Evolutionary conservation across 2,888 invertebrate genomes (phyloP).

Genomic region (Muscina levida): DNA sequence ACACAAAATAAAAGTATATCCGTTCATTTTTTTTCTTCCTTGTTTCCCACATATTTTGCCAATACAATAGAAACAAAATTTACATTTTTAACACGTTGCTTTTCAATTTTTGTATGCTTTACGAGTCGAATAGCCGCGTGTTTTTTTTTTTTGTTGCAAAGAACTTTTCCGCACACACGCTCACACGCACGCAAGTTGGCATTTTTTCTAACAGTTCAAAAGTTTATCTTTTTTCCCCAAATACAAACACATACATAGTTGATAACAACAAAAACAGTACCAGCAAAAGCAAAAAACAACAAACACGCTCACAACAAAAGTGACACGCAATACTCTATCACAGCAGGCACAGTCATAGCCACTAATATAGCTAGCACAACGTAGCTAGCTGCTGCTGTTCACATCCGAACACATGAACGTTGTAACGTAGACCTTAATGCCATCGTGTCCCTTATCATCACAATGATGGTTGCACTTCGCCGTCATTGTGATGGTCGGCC

Average conservation of each 20-base stretch:
- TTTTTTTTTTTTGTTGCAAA: slow-evolving; percentile 37
- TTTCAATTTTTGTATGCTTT: slow-evolving; percentile 44
- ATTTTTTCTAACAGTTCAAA: neutral
- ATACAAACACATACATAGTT: neutral
- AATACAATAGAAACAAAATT: slow-evolving; percentile 38
- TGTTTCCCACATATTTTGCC: neutral
- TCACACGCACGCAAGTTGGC: too few species aligned
- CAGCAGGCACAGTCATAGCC: slow-evolving; percentile 4
- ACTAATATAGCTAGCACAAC: neutral
- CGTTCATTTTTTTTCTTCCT: neutral
- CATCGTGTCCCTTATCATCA: neutral
- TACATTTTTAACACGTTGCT: slow-evolving; percentile 47
- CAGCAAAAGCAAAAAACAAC: slow-evolving; percentile 14
- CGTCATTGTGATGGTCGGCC: too few species aligned
- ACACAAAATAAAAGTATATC: neutral
- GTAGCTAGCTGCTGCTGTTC: neutral
- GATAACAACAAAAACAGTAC: neutral
- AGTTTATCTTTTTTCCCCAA: neutral
- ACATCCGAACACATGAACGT: neutral
- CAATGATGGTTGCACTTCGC: too few species aligned
- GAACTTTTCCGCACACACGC: neutral
- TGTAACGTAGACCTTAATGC: slow-evolving; percentile 16
- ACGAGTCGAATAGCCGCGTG: slow-evolving; percentile 15
- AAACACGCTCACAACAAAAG: slow-evolving; percentile 30
- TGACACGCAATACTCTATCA: slow-evolving; percentile 56